Conservation (phyloP, 2,888 invertebrate genomes). For the Trimorus sp. region DNA sequence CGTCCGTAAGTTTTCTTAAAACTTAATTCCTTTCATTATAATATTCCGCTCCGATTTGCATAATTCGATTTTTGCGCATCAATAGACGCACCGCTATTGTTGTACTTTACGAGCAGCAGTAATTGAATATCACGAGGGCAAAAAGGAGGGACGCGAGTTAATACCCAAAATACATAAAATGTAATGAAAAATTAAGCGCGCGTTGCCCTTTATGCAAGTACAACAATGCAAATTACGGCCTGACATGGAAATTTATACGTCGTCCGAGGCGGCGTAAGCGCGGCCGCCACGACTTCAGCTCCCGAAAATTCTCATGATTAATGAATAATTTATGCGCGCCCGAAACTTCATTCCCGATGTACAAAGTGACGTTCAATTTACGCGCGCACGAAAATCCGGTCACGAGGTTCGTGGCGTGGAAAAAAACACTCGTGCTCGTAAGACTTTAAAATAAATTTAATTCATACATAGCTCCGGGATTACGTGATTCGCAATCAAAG, state of each 20-base stretch:
- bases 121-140: background rate
- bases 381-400: background rate
- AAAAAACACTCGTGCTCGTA: no score
- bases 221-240: conserved; percentile 21
- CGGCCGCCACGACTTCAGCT: conserved; percentile 16
- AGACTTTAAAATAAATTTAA: background rate
- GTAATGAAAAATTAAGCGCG: background rate
- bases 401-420: background rate
- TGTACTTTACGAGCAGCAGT: background rate
- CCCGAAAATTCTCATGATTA: conserved; percentile 28
- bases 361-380: conserved; percentile 19
- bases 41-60: conserved; percentile 6
- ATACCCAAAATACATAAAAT: conserved; percentile 9
- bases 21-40: background rate
- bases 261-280: conserved; percentile 26
- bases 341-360: conserved; percentile 21
- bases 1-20: background rate
- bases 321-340: conserved; percentile 36
- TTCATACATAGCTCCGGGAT: background rate
- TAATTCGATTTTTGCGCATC: background rate
- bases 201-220: conserved; percentile 6
- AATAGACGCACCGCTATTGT: background rate
- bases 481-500: conserved; percentile 3
- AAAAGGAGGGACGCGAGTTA: background rate
- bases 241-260: conserved; percentile 20